Base-by-base conservation (phyloP, 2,888 invertebrate species). In the Cheilosia soror region DNA sequence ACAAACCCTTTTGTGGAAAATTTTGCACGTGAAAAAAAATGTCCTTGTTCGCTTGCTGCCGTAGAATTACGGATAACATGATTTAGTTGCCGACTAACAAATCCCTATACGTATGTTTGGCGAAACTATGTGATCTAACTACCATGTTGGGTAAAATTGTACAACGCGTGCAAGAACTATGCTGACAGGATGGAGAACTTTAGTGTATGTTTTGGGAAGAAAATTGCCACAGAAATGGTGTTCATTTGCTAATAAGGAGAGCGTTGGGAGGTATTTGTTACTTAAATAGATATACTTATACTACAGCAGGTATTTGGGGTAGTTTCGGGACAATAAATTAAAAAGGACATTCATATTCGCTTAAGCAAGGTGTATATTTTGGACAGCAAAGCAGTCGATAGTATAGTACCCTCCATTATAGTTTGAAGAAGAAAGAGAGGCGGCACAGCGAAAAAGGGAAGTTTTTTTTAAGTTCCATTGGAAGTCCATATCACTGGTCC, bases 101-200 rank as follows among this genome's bases (percentile, higher is more conserved):
- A 55, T 33, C 55, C 55, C 33, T 31, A 11, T 55, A n/a, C 55
- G 55, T 55, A 33, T 55, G 55, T 33, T 55, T 25, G 15, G 7
- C 55, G 55, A 55, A 55, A 33, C 31, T 55, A 33, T 55, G 20
- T 55, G 55, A 55, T 55, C 55, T n/a, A 33, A 20, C 37, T 15
- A 9, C 33, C 55, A 20, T 31, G 31, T 55, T 55, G 55, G 55
- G 55, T n/a, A 29, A 25, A 13, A 58, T 40, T 57, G 15, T 13
- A 51, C 55, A 55, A 15, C 31, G 11, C 7, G n/a, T 31, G 31
- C 15, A 55, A 7, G n/a, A 55, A 33, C 37, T 6, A 6, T 37
- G 37, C 31, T 33, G 33, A 55, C 4, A 55, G 55, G 33, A 55
- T 31, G 31, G 55, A 33, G 25, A 9, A 55, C 33, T 55, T 33